A percentile compares a stretch with the other conserved stretches of the same genome.
Conservation (phyloP, 2,113 vertebrate genomes). For the Cervus canadensis region DNA sequence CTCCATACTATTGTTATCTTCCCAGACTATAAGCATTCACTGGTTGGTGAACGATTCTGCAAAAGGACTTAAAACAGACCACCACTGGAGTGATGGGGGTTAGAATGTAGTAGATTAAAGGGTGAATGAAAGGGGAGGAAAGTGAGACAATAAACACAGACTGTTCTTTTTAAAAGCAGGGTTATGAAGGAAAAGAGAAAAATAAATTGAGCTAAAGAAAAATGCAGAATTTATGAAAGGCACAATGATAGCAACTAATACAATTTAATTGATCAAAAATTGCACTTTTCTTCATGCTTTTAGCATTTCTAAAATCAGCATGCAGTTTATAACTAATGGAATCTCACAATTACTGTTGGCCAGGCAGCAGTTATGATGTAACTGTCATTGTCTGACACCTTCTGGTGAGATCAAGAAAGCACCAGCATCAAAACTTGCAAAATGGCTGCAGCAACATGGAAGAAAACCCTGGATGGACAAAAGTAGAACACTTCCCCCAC, state of each 20-base stretch:
- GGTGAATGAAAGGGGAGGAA: not conserved
- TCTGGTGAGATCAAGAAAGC: constrained; percentile 54
- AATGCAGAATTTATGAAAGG: constrained; percentile 22
- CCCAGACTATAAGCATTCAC: not conserved
- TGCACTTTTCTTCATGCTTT: constrained; percentile 11
- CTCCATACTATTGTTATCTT: not conserved
- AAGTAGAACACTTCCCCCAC: not conserved
- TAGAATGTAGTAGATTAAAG: not conserved
- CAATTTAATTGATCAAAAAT: not conserved
- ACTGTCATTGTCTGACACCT: constrained; percentile 62
- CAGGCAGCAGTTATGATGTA: not conserved
- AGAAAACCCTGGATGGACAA: not conserved
- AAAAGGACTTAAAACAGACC: not conserved
- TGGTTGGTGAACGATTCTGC: not conserved
- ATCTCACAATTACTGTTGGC: not conserved
- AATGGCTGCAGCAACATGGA: not conserved
- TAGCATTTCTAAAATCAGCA: not conserved
- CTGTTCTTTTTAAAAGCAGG: not conserved
- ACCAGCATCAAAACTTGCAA: not conserved
- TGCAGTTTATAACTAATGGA: not conserved
- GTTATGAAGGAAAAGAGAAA: constrained; percentile 7
- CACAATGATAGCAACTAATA: constrained; percentile 2
- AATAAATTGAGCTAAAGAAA: constrained; percentile 4
- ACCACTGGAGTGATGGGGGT: not conserved
- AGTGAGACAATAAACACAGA: not conserved